Conservation (phyloP, 1,140 invertebrate species). For the Megathymus violae region DNA sequence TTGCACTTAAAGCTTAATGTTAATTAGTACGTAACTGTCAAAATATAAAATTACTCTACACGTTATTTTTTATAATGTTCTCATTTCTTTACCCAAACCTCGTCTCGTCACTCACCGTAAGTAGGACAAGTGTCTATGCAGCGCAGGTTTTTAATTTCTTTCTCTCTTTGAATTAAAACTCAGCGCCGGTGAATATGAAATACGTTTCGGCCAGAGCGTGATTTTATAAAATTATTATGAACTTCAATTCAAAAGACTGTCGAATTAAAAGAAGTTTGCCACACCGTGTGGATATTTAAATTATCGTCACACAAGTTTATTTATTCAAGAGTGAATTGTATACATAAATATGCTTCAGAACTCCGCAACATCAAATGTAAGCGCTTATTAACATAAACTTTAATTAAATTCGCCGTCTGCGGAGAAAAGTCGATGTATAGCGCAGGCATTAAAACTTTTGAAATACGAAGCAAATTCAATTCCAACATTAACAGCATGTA, state of each 20-base stretch:
- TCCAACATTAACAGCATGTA: constrained; percentile 46
- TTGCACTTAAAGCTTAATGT: too few species aligned
- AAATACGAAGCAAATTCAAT: constrained; percentile 48
- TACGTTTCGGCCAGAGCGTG: constrained; percentile 50
- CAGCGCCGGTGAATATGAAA: constrained; percentile 62
- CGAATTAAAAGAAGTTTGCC: constrained; percentile 23
- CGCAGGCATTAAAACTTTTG: constrained; percentile 45
- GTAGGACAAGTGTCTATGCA: constrained; percentile 44
- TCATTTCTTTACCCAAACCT: constrained; percentile 20
- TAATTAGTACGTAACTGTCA: too few species aligned
- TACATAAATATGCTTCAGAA: constrained; percentile 9
- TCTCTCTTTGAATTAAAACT: constrained; percentile 67
- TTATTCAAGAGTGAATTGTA: constrained; percentile 1
- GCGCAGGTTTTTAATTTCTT: constrained; percentile 70
- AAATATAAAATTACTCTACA: too few species aligned
- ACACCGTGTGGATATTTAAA: constrained; percentile 23
- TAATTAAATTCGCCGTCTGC: constrained; percentile 51
- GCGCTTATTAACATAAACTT: constrained; percentile 39
- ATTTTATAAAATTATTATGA: constrained; percentile 45
- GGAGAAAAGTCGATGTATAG: constrained; percentile 46
- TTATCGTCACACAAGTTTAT: constrained; percentile 7
- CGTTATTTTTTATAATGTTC: constrained; percentile 23
- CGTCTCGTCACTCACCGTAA: constrained; percentile 5
- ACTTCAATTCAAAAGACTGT: constrained; percentile 33
- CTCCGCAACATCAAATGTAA: constrained; percentile 26